A percentile compares a stretch with the other conserved stretches of the same genome.
Conservation (phyloP, 2,113 vertebrate species). For the Microcebus griseorufus region DNA sequence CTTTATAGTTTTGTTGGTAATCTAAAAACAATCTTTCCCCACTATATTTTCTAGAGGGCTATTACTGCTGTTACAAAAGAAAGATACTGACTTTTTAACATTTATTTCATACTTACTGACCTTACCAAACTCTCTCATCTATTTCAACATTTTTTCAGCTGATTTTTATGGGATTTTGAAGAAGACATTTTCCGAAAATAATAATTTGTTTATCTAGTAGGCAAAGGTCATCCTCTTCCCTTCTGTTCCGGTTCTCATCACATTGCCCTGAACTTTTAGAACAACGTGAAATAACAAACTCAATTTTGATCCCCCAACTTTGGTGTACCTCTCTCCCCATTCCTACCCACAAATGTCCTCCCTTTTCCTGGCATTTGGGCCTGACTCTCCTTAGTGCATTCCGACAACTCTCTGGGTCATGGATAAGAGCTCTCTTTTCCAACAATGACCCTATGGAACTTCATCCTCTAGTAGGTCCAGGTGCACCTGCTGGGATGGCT, state of each 20-base stretch:
- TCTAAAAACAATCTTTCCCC: not conserved
- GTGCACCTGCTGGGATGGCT: not conserved
- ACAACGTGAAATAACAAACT: not conserved
- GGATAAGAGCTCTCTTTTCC: not conserved
- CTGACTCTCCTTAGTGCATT: not conserved
- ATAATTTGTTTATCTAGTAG: not conserved
- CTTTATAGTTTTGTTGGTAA: not conserved
- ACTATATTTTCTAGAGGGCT: slow-evolving; percentile 33
- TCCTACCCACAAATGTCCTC: not conserved
- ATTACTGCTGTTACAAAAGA: slow-evolving; percentile 27
- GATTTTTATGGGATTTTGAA: slow-evolving; percentile 37
- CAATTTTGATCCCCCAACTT: not conserved
- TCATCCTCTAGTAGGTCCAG: not conserved
- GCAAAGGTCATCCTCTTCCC: slow-evolving; percentile 26
- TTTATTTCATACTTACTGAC: slow-evolving; percentile 49
- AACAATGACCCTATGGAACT: not conserved
- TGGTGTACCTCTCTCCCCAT: not conserved
- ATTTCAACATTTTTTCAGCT: not conserved
- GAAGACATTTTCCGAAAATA: slow-evolving; percentile 51
- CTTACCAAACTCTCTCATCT: slow-evolving; percentile 20
- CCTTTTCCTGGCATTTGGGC: not conserved
- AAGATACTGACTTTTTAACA: slow-evolving; percentile 34
- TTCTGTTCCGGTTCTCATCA: slow-evolving; percentile 42
- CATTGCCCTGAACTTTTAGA: not conserved
- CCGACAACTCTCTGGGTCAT: not conserved